Percentiles rank a stretch among this genome's conserved stretches.
These are phyloP conservation scores for Oscheius sp. DNA, from an alignment of 2,888 invertebrate genomes.

Conservation along the genomic window DNA sequence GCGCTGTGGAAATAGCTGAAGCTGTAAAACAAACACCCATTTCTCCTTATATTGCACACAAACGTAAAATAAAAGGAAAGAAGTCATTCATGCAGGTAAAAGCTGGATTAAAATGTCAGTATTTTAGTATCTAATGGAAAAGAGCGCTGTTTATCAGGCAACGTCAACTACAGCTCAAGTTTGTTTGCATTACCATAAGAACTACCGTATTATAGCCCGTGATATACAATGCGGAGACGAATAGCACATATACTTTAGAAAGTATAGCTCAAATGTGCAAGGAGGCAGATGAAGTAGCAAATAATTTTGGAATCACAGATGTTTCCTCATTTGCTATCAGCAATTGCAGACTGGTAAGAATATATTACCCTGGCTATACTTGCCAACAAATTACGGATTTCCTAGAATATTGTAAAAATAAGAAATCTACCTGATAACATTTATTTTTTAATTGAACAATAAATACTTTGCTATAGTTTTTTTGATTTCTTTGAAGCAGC, in stretches of 20 bases:
- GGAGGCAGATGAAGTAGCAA: constrained; percentile 46
- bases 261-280: constrained; percentile 45
- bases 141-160: not conserved
- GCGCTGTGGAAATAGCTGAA: too few relatives aligned
- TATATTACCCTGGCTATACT: constrained; percentile 55
- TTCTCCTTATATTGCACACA: not conserved
- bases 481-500: not conserved
- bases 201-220: constrained; percentile 38
- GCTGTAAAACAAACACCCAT: too few relatives aligned
- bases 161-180: constrained; percentile 11
- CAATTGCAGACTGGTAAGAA: constrained; percentile 53
- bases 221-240: constrained; percentile 44
- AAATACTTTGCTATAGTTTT: not conserved
- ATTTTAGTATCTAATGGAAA: constrained; percentile 23
- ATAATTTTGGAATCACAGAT: constrained; percentile 51
- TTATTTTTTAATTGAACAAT: not conserved
- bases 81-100: constrained; percentile 29
- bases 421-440: not conserved
- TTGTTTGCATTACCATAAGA: not conserved
- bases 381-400: constrained; percentile 55
- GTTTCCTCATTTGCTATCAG: constrained; percentile 52
- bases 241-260: constrained; percentile 43
- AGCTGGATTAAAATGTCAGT: not conserved
- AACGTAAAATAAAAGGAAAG: constrained; percentile 3
- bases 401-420: constrained; percentile 48